These are phyloP conservation scores for Bombus cullumanus DNA, from an alignment of 1,140 invertebrate species.

Conservation along the genomic window DNA sequence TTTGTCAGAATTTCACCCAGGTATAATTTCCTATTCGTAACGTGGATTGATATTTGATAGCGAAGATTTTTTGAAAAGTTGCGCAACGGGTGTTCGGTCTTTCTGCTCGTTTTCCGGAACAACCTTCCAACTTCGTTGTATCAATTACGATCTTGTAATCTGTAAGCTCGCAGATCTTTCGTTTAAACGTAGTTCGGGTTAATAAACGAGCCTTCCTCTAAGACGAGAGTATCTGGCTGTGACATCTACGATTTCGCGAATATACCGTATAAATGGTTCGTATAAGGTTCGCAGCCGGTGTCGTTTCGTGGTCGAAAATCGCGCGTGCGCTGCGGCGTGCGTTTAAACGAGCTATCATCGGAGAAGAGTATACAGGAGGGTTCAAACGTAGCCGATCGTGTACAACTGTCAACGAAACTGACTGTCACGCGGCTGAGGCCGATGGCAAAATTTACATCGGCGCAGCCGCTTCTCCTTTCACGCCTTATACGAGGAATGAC, in stretches of 20 bases:
- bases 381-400: conserved; percentile 41
- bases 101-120: neutral
- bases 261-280: no score
- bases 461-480: conserved; percentile 65
- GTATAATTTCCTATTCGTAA: conserved; percentile 1
- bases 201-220: no score
- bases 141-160: neutral
- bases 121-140: neutral
- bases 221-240: no score
- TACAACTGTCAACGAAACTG: conserved; percentile 56
- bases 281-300: no score
- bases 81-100: fast-evolving
- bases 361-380: neutral
- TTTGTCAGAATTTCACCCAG: neutral
- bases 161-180: neutral
- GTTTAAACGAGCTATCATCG: conserved; percentile 37
- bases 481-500: conserved; percentile 66
- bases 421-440: conserved; percentile 43
- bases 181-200: no score
- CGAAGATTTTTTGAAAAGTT: neutral
- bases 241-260: no score
- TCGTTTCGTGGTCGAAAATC: conserved; percentile 6
- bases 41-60: conserved; percentile 1
- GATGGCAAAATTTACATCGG: conserved; percentile 63
- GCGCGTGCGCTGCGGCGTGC: neutral